phyloP scores from a whole-genome alignment of 2,113 vertebrate genomes.

The Mionectes macconnelli region DNA sequence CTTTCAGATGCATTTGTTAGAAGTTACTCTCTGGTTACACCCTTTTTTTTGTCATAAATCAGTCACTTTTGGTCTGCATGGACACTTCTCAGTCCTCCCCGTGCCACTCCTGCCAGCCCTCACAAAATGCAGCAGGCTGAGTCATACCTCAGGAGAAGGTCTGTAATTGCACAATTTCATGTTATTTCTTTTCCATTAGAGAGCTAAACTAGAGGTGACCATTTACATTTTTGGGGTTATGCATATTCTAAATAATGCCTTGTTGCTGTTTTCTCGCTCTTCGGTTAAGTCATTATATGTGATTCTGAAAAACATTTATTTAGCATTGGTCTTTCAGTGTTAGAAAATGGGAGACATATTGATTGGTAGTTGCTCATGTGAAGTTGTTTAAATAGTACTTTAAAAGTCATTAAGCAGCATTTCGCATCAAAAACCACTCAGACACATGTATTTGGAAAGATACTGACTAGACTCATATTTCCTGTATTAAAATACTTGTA shows the following conservation, averaged over 20 bases:
- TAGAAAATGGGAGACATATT: slow-evolving; percentile 18
- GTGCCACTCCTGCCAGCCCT: slow-evolving; percentile 17
- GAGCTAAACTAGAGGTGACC: not conserved
- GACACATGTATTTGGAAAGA: slow-evolving; percentile 61
- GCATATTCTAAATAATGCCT: not conserved
- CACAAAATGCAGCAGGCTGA: slow-evolving; percentile 48
- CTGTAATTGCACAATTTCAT: slow-evolving; percentile 31
- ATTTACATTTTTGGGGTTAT: not conserved
- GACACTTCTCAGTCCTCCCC: not conserved
- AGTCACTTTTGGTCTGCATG: not conserved
- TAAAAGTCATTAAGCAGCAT: slow-evolving; percentile 56
- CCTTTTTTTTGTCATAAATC: slow-evolving; percentile 32
- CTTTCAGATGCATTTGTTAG: slow-evolving; percentile 43
- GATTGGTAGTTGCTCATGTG: slow-evolving; percentile 21
- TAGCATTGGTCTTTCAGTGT: not conserved
- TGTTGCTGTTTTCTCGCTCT: not conserved
- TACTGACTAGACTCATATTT: slow-evolving; percentile 70
- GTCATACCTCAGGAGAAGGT: slow-evolving; percentile 1
- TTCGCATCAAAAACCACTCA: slow-evolving; percentile 61
- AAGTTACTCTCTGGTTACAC: not conserved
- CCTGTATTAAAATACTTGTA: slow-evolving; percentile 70
- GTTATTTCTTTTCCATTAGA: slow-evolving; percentile 12
- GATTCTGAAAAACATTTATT: slow-evolving; percentile 30
- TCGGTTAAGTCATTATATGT: not conserved
- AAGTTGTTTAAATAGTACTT: slow-evolving; percentile 63